Base-by-base conservation (phyloP, 30 jellyfish, hydroid and myxozoan genomes). In the Aurelia aurita region DNA sequence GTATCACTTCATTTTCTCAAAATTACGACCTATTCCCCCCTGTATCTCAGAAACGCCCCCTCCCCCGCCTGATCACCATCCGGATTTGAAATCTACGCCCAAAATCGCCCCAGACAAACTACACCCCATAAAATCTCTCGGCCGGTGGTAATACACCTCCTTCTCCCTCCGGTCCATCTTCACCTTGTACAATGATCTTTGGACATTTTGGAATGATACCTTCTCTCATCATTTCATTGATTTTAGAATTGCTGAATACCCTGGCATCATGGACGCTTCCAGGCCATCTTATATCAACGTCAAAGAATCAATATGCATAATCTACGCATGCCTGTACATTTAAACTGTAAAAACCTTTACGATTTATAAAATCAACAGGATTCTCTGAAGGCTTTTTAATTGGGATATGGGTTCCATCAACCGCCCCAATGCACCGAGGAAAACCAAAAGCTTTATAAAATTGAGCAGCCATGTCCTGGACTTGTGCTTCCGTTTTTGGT, bases 221-320 rank as follows among this genome's bases (percentile, higher is more conserved):
- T 28, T 79, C 90, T 61, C 90, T 35, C 72, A 79, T 21, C 71
- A 79, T 60, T 79, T 44, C 71, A 64, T 79, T 79, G 47, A 63
- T n/a, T 32, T 46, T 63, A n/a, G 90, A 79, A 53, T 60, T 34
- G 32, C 85, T 27, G 65, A 79, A 79, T 22, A 63, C 72, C 26
- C 90, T 13, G 28, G 86, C 90, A 66, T 79, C 90, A 46, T 79
- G 90, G 26, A 77, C 89, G 28, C 89, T 57, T 29, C 81, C 89
- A 27, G 81, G 89, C 80, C 80, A 57, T 45, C 71, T 63, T 12
- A 79, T 53, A 39, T 29, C 72, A 27, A 64, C 90, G 64, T 79
- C 84, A 45, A 66, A n/a, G 64, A 79, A 72, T 25, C 86, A 73
- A 53, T 73, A 73, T 23, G 55, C 35, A 69, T 69, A 69, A 44